Conservation (phyloP, 2,797 vertebrate species). For the Rachycentron canadum region DNA sequence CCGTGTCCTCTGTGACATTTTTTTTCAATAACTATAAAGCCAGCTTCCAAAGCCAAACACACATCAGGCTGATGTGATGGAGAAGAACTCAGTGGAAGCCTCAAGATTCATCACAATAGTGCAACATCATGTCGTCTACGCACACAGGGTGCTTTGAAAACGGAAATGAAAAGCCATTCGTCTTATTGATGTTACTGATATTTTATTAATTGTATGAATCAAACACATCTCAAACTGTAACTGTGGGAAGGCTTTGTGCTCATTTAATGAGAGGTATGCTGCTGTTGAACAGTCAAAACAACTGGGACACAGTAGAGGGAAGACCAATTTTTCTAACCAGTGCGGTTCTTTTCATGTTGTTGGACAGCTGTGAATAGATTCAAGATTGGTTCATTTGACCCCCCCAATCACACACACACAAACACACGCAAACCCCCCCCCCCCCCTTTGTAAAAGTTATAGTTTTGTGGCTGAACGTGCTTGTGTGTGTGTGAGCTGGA, state of each 20-base stretch:
- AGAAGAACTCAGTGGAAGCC: slow-evolving; percentile 30
- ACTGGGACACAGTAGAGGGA: slow-evolving; percentile 30
- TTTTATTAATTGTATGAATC: slow-evolving; percentile 52
- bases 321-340: slow-evolving; percentile 53
- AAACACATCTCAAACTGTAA: slow-evolving; percentile 41
- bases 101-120: slow-evolving; percentile 20
- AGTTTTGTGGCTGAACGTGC: slow-evolving; percentile 42
- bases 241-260: slow-evolving; percentile 47
- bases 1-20: slow-evolving; percentile 13
- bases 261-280: slow-evolving; percentile 60
- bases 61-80: slow-evolving; percentile 21
- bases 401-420: background rate
- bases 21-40: slow-evolving; percentile 18
- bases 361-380: slow-evolving; percentile 68
- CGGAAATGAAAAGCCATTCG: slow-evolving; percentile 46
- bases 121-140: slow-evolving; percentile 19
- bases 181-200: slow-evolving; percentile 52
- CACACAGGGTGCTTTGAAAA: slow-evolving; percentile 19
- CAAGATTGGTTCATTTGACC: slow-evolving; percentile 55
- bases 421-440: background rate
- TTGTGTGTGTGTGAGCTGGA: slow-evolving; percentile 10
- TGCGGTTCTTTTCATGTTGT: slow-evolving; percentile 64
- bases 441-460: slow-evolving; percentile 41
- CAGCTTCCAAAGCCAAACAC: slow-evolving; percentile 18
- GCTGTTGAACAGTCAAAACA: slow-evolving; percentile 46